phyloP scores from a whole-genome alignment of 1,140 invertebrate species.

The Aplysia californica region DNA sequence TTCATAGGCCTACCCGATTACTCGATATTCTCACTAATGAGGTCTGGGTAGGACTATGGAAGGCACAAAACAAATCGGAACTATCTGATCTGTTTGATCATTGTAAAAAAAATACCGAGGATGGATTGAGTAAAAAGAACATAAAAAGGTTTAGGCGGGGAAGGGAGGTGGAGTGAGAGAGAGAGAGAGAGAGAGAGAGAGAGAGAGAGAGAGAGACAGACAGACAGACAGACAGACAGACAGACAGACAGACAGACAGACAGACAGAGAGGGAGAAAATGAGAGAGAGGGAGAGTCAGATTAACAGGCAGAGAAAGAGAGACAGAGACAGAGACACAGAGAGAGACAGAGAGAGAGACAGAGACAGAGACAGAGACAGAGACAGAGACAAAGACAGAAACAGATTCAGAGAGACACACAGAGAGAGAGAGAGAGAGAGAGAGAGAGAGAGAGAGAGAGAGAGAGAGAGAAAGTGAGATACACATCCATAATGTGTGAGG shows the following conservation, averaged over 20 bases:
- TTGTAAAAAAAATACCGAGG: too few relatives aligned
- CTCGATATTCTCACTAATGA: too few relatives aligned
- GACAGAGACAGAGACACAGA: too few relatives aligned
- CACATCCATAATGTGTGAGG: too few relatives aligned
- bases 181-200: background rate
- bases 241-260: background rate
- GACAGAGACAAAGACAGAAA: too few relatives aligned
- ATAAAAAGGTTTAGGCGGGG: background rate
- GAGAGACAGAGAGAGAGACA: background rate
- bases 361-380: too few relatives aligned
- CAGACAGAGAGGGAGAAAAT: background rate
- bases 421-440: background rate
- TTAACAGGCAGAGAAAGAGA: too few relatives aligned
- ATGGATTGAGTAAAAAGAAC: too few relatives aligned
- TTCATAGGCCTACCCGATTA: too few relatives aligned
- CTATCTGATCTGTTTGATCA: too few relatives aligned
- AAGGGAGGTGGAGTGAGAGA: background rate
- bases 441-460: background rate
- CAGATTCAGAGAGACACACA: background rate
- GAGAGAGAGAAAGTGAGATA: background rate
- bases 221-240: background rate
- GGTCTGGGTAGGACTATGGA: too few relatives aligned
- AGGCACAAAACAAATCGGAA: too few relatives aligned
- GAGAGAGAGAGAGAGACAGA: background rate
- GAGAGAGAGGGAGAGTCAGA: background rate